Percentiles rank a stretch among this genome's conserved stretches.
Evolutionary conservation across 2,888 invertebrate species (phyloP).

Genomic region (Nycteola revayana): DNA sequence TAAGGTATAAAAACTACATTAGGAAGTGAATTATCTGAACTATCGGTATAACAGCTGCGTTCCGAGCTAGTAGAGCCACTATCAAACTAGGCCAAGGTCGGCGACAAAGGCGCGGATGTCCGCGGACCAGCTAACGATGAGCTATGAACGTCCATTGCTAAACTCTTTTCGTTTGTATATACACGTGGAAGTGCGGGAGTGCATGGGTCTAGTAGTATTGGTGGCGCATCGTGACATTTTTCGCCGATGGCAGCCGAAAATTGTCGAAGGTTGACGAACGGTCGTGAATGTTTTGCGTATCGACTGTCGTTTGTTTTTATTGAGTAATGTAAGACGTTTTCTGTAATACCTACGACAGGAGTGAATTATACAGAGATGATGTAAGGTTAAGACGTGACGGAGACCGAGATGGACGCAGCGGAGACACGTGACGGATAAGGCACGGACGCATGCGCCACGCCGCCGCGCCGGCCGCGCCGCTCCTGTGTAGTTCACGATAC

Average conservation of each 20-base stretch:
- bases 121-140: constrained; percentile 45
- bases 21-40: constrained; percentile 60
- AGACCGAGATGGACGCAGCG: too few relatives aligned
- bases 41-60: constrained; percentile 48
- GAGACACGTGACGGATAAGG: too few relatives aligned
- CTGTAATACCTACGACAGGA: too few relatives aligned
- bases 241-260: constrained; percentile 48
- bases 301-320: constrained; percentile 32
- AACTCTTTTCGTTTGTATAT: constrained; percentile 29
- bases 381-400: too few relatives aligned
- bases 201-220: constrained; percentile 37
- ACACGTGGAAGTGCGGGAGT: constrained; percentile 26
- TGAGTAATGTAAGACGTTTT: not conserved
- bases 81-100: constrained; percentile 74
- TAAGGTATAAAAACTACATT: constrained; percentile 36
- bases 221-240: constrained; percentile 35
- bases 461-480: too few relatives aligned
- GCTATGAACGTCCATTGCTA: constrained; percentile 41
- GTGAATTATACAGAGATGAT: not conserved
- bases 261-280: constrained; percentile 46
- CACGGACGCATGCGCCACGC: too few relatives aligned
- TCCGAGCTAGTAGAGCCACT: constrained; percentile 41
- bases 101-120: constrained; percentile 37
- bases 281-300: constrained; percentile 22
- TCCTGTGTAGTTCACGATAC: too few relatives aligned